Conservation (phyloP, 2,888 invertebrate species). For the Drosophila neutralis region DNA sequence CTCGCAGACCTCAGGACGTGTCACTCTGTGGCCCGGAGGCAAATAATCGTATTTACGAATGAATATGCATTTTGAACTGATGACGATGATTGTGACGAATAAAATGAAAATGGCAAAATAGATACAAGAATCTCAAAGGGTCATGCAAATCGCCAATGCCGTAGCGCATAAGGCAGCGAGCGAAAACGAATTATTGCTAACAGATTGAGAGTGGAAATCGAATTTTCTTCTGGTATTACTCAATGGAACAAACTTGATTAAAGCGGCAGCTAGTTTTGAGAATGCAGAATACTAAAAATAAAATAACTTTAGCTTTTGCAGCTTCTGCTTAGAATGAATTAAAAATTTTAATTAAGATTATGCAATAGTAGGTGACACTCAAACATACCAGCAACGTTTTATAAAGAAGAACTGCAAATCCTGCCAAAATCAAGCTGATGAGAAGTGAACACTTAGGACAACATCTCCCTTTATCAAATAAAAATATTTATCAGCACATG, state of each 20-base stretch:
- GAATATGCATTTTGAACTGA: slow-evolving; percentile 42
- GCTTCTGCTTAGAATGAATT: background rate
- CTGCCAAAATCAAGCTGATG: background rate
- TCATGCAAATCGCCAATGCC: slow-evolving; percentile 51
- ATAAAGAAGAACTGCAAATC: background rate
- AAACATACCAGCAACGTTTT: background rate
- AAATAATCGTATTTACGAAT: slow-evolving; percentile 47
- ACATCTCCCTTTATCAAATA: background rate
- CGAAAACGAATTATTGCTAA: slow-evolving; percentile 57
- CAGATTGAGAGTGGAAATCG: slow-evolving; percentile 18
- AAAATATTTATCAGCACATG: background rate
- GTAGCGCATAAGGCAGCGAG: slow-evolving; percentile 33
- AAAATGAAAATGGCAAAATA: slow-evolving; percentile 41
- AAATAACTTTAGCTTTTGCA: background rate
- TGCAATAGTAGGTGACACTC: background rate
- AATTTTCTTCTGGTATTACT: slow-evolving; percentile 13
- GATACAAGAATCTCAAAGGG: slow-evolving; percentile 55
- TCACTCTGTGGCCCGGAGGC: slow-evolving; percentile 28
- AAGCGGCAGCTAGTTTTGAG: slow-evolving; percentile 1
- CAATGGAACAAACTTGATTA: slow-evolving; percentile 18
- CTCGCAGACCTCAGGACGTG: slow-evolving; percentile 44
- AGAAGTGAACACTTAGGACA: background rate
- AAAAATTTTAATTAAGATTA: background rate
- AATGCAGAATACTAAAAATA: background rate
- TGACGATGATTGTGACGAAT: slow-evolving; percentile 37